These are phyloP conservation scores for Aphis craccivora DNA, from an alignment of 1,140 invertebrate genomes.

Conservation along the genomic window DNA sequence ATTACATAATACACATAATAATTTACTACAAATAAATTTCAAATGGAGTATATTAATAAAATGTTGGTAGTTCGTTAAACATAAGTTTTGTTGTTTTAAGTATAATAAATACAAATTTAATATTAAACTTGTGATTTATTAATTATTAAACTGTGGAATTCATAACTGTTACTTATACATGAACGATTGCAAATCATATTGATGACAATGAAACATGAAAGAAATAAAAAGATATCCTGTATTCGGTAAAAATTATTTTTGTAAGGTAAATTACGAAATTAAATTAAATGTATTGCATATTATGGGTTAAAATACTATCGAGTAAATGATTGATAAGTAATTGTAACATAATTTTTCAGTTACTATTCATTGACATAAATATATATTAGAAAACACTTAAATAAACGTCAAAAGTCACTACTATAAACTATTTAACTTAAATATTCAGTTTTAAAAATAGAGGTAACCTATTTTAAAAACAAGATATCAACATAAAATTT, in stretches of 20 bases:
- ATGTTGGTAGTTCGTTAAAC: neutral
- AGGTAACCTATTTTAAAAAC: neutral
- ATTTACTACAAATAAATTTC: neutral
- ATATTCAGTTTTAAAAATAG: neutral
- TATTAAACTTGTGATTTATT: neutral
- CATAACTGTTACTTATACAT: neutral
- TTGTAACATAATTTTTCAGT: neutral
- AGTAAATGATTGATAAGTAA: neutral
- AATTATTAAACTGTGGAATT: neutral
- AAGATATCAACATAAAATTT: neutral
- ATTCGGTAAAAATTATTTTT: neutral
- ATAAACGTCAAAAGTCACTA: neutral
- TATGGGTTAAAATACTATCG: neutral
- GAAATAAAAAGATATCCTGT: neutral
- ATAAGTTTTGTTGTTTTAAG: neutral
- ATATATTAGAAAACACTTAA: neutral
- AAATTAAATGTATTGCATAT: neutral
- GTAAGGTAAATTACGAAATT: neutral
- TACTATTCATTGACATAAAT: neutral
- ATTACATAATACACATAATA: neutral
- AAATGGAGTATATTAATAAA: neutral
- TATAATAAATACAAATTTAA: neutral
- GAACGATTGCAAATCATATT: neutral
- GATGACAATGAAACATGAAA: neutral
- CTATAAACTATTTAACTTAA: neutral